Base-by-base conservation (phyloP, 2,113 vertebrate species). In the Tachysurus fulvidraco region DNA sequence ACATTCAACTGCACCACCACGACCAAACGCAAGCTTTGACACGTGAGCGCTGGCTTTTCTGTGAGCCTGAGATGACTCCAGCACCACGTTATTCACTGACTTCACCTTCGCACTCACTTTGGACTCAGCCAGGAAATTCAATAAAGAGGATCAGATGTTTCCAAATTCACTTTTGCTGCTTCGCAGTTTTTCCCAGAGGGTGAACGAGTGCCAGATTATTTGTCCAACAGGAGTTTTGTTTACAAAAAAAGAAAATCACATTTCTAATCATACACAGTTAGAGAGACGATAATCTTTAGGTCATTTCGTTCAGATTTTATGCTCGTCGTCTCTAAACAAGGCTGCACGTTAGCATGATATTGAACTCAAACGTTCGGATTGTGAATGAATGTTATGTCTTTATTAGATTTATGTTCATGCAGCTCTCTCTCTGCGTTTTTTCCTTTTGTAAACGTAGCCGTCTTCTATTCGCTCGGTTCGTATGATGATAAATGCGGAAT, bases 71-170 rank as follows among this genome's bases (percentile, higher is more conserved):
- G 69, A 46, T 0, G 11, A 67, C 30, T 41, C 11, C 41, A 52
- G 50, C 19, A 79, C 54, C 80, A 65, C 44, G 62, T 73, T 78
- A 71, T 59, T 77, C 30, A 28, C 36, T 8, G 57, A n/a, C 44
- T 23, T 23, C 52, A 57, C 28, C 50, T 83, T 55, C 50, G 25
- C 23, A 23, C 19, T 67, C 65, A 14, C 4, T 7, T 36, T 36
- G 36, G 30, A 13, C 12, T 71, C 25, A 25, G 52, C 62, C 76
- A 87, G 85, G 79, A 91, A 85, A 88, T 88, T 65, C 73, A 89
- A 86, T 88, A 88, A 87, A 85, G 74, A 81, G 88, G 13, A 79
- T 88, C 86, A 91, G 67, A 81, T 83, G 59, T 60, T 87, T 85
- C 87, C 88, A 85, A 83, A 89, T 89, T 21, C 55, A 30, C 28